Evolutionary conservation across 2,888 invertebrate species (phyloP).

Genomic region (Isoperla grammatica): DNA sequence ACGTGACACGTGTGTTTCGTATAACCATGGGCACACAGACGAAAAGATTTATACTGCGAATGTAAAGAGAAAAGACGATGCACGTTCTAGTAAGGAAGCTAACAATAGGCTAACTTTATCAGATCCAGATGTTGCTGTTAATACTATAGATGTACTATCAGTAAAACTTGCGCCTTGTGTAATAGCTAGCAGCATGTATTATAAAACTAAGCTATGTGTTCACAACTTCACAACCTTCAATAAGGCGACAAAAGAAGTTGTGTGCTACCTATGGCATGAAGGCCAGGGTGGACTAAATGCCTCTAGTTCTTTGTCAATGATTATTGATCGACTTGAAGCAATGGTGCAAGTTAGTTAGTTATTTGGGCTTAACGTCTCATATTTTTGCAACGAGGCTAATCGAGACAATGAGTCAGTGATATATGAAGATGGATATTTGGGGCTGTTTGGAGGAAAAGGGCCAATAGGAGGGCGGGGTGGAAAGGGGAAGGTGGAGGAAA

Average conservation of each 20-base stretch:
- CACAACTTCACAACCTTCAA: slow-evolving; percentile 35
- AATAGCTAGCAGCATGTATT: slow-evolving; percentile 33
- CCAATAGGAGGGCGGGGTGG: no score
- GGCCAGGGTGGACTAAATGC: slow-evolving; percentile 31
- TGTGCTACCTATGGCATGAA: slow-evolving; percentile 34
- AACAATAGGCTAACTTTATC: slow-evolving; percentile 28
- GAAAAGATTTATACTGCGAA: slow-evolving; percentile 30
- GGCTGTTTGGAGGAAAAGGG: no score
- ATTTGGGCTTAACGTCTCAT: no score
- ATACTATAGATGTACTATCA: slow-evolving; percentile 35
- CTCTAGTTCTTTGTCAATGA: slow-evolving; percentile 31
- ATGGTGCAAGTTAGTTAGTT: no score
- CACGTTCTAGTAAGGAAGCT: not conserved
- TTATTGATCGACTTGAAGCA: slow-evolving; percentile 5
- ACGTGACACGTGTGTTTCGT: slow-evolving; percentile 32
- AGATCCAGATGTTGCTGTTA: slow-evolving; percentile 27
- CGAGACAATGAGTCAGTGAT: no score
- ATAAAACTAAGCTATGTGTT: slow-evolving; percentile 35
- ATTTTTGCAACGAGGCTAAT: no score
- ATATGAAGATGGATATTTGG: no score
- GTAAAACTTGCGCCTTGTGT: slow-evolving; percentile 34
- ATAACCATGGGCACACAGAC: slow-evolving; percentile 30
- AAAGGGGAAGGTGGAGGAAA: no score
- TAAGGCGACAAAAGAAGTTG: slow-evolving; percentile 29
- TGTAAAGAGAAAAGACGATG: slow-evolving; percentile 32